Conservation (phyloP, 2,888 invertebrate genomes). For the Drosophila ustulata region DNA sequence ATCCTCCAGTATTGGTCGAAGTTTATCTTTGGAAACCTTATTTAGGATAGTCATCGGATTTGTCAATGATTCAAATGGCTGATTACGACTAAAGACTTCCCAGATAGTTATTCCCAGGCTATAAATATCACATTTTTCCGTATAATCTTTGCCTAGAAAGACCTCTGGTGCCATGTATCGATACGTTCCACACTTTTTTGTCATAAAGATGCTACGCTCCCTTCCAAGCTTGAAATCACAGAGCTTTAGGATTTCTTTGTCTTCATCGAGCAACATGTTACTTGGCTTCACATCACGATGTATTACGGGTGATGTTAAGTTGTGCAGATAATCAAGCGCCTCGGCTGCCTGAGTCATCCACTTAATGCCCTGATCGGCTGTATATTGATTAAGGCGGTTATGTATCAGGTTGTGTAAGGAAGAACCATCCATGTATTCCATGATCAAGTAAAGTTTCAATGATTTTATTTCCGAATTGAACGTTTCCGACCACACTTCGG, state of each 20-base stretch:
- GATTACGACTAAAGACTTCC: neutral
- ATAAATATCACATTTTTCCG: conserved; percentile 1
- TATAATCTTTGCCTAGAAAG: neutral
- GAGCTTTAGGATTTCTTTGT: neutral
- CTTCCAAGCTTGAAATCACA: neutral
- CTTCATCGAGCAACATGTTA: neutral
- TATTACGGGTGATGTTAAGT: neutral
- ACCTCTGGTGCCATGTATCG: neutral
- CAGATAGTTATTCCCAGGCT: neutral
- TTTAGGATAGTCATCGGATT: neutral
- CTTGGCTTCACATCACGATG: neutral
- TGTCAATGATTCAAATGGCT: neutral
- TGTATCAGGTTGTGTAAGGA: too few relatives aligned
- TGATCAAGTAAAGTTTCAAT: too few relatives aligned
- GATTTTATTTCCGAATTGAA: too few relatives aligned
- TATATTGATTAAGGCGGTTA: too few relatives aligned
- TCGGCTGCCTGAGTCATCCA: neutral
- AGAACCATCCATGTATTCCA: too few relatives aligned
- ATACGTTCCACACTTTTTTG: neutral
- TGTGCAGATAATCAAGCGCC: neutral
- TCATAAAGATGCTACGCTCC: neutral
- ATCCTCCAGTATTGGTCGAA: too few relatives aligned
- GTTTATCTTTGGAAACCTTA: neutral
- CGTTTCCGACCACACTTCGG: too few relatives aligned
- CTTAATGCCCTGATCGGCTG: too few relatives aligned